Conservation (phyloP, 2,888 invertebrate genomes). For the Antitype chi region DNA sequence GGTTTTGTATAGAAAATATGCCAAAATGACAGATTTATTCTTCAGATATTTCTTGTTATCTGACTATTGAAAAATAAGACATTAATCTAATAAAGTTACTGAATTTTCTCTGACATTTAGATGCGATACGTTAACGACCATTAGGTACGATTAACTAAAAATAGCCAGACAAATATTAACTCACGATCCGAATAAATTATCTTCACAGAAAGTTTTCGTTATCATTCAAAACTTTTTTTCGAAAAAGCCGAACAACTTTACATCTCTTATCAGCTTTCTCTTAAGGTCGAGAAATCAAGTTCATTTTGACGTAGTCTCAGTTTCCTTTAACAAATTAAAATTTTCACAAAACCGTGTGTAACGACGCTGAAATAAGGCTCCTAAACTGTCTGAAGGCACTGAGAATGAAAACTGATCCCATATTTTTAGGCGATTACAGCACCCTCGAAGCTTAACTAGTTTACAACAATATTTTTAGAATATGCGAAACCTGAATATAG, state of each 20-base stretch:
- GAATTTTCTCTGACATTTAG: background rate
- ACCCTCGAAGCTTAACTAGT: background rate
- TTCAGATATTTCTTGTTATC: too few relatives aligned
- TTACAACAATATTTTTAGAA: too few relatives aligned
- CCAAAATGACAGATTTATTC: too few relatives aligned
- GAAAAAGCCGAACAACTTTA: conserved; percentile 7
- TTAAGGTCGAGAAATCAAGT: background rate
- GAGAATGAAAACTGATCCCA: background rate
- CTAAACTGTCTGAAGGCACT: background rate
- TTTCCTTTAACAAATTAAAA: background rate
- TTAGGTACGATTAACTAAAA: background rate
- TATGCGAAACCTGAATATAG: too few relatives aligned
- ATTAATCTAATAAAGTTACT: background rate
- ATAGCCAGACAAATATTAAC: background rate
- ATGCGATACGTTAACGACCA: conserved; percentile 18
- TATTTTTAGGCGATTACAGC: background rate
- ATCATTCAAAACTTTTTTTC: conserved; percentile 34
- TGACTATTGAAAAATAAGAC: too few relatives aligned
- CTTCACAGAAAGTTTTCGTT: conserved; percentile 17
- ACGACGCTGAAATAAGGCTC: background rate
- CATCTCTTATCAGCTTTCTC: conserved; percentile 10
- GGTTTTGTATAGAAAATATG: too few relatives aligned
- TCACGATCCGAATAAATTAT: conserved; percentile 3
- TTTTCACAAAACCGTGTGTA: background rate
- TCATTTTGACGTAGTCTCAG: conserved; percentile 1